Base-by-base conservation (phyloP, 53 echinoderm and acorn worm species). In the Antedon mediterranea region DNA sequence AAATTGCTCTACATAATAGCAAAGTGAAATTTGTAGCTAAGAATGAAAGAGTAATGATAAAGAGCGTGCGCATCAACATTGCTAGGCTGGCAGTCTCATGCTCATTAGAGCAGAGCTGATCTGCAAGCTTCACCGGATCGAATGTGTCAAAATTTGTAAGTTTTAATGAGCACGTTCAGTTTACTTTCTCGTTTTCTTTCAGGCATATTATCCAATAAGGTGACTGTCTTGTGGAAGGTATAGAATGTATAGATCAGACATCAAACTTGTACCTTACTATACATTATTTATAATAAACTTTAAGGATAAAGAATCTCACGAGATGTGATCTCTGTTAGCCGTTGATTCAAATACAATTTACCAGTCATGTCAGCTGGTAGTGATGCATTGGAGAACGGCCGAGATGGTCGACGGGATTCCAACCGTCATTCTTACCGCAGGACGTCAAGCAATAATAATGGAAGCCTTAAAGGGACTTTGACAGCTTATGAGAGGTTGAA, bases 401-500 rank as follows among this genome's bases (percentile, higher is more conserved):
- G 79, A 32, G 6, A 78, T 31, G 34, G 79, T 82, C 85, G 75
- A 34, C 78, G 29, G 28, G 57, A 15, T 13, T 57, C 57, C 7
- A 13, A 23, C 3, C 14, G 20, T 3, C 57, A 57, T 18, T 3
- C 23, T 6, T 37, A 37, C 37, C 11, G 23, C 1, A 57, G 23
- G 57, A 57, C 23, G 20, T 23, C 57, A 23, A 57, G 72, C 31
- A 43, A 81, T 29, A 81, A 73, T 28, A 78, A 74, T n/a, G 23
- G 76, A n/a, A 30, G n/a, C 32, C 76, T 78, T 0, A 85, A 82
- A 9, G 74, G 77, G 34, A 85, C 88, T 31, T 75, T 97, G 33
- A 92, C 97, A 0, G 85, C 92, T 4, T 97, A 97, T 71, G 92
- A 97, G 78, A 88, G 89, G 71, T 85, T 91, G 20, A 89, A 80